Base-by-base conservation (phyloP, 30 jellyfish, hydroid and myxozoan genomes). In the Sanderia malayensis region DNA sequence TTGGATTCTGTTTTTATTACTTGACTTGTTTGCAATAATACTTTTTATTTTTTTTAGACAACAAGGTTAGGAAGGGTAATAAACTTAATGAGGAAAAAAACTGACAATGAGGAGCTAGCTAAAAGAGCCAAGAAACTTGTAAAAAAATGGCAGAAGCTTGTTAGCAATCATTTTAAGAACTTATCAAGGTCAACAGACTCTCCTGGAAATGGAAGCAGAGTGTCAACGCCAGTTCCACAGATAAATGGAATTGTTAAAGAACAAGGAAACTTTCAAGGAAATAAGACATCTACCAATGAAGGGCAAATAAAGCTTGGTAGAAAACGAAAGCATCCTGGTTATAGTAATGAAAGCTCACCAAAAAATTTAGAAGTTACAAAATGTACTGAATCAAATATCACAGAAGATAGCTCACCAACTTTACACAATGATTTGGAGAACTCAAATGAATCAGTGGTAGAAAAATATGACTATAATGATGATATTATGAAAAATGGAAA, bases 41-140 rank as follows among this genome's bases (percentile, higher is more conserved):
- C n/a, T 33, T 44, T 30, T 9, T 24, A 9, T 21, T 80, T n/a
- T 67, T 65, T 82, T 0, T 61, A 89, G 97, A 75, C 94, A 2
- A 90, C 97, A n/a, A 73, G 97, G 31, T 78, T 90, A 22, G 97
- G 97, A 10, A 73, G 87, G 62, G 85, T 81, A 52, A 90, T 90
- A 46, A 90, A 90, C 61, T 63, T 79, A 58, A 82, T 90, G 95
- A 81, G 97, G 46, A 90, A 90, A 46, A 90, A 90, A 70, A 83
- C 95, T 0, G 82, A 78, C 8, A 90, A 90, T 45, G 94, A 90
- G 32, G 97, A 77, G n/a, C 83, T 90, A 30, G 92, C 97, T 27
- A 90, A 69, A 62, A 65, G 97, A 32, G 95, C 95, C 59, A 90
- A 90, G 66, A 82, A 72, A 63, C 81, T 90, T 6, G 94, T 90